These are phyloP conservation scores for Scaeva pyrastri DNA, from an alignment of 2,888 invertebrate species.

Conservation along the genomic window DNA sequence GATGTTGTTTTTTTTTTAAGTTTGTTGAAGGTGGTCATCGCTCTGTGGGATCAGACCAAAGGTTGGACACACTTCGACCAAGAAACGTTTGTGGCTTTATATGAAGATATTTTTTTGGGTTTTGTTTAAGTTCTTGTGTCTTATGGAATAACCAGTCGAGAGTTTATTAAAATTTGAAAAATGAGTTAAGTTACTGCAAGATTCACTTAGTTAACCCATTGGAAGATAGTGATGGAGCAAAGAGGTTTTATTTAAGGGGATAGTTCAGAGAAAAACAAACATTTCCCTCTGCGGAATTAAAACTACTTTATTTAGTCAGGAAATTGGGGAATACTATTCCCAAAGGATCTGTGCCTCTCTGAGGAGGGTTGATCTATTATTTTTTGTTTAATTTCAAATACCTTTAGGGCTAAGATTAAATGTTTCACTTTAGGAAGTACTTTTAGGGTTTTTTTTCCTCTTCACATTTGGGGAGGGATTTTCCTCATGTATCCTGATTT, in stretches of 20 bases:
- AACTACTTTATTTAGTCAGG: conserved; percentile 45
- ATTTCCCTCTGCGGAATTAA: background rate
- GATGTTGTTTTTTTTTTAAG: conserved; percentile 1
- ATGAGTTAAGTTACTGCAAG: conserved; percentile 39
- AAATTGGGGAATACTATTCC: conserved; percentile 66
- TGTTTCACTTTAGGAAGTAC: conserved; percentile 46
- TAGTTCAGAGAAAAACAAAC: background rate
- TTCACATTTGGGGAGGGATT: conserved; percentile 18
- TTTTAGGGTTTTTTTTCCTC: conserved; percentile 1
- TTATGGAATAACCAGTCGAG: conserved; percentile 47
- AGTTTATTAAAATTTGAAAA: conserved; percentile 69
- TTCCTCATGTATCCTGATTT: background rate
- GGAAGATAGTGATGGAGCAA: background rate
- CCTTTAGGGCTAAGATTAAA: conserved; percentile 61
- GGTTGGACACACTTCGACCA: conserved; percentile 57
- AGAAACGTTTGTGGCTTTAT: conserved; percentile 6
- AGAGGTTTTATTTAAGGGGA: background rate
- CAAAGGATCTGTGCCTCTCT: conserved; percentile 38
- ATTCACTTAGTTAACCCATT: too few relatives aligned
- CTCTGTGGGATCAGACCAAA: conserved; percentile 51
- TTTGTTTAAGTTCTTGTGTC: background rate
- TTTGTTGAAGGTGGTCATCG: conserved; percentile 69
- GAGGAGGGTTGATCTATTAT: conserved; percentile 40
- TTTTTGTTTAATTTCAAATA: background rate
- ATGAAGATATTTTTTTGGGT: background rate